Conservation (phyloP, 30 jellyfish, hydroid and myxozoan species). For the Aurelia coerulea region DNA sequence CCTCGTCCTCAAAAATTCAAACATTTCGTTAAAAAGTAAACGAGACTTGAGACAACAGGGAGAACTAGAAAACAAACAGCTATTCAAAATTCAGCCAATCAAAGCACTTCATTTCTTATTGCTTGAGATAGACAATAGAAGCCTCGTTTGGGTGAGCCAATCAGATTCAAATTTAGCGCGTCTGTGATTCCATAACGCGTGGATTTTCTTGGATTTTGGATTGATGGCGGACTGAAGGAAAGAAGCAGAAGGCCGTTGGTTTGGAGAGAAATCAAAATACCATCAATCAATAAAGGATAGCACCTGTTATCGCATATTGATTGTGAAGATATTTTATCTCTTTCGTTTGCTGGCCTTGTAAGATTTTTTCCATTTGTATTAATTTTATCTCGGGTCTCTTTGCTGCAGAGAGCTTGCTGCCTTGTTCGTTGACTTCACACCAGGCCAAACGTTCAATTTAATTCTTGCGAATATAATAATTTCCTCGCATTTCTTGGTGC, state of each 20-base stretch:
- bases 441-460: too few species aligned
- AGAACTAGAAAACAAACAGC: slow-evolving; percentile 1
- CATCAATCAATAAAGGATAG: not conserved
- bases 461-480: too few species aligned
- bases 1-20: not conserved
- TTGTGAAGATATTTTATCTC: slow-evolving; percentile 16
- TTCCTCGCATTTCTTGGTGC: too few species aligned
- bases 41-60: slow-evolving; percentile 40
- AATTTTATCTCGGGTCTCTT: not conserved
- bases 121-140: slow-evolving; percentile 17
- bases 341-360: slow-evolving; percentile 42
- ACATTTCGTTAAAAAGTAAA: slow-evolving; percentile 51
- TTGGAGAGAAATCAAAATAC: not conserved
- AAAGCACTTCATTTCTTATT: not conserved
- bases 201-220: slow-evolving; percentile 25
- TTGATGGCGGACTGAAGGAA: not conserved
- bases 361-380: slow-evolving; percentile 12
- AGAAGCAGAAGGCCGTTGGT: not conserved
- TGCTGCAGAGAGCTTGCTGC: too few species aligned
- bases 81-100: slow-evolving; percentile 10
- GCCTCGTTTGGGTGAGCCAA: slow-evolving; percentile 67
- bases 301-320: slow-evolving; percentile 44
- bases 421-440: too few species aligned
- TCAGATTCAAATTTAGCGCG: slow-evolving; percentile 67
- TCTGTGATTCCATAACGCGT: slow-evolving; percentile 62